These are phyloP conservation scores for Cerceris rybyensis DNA, from an alignment of 2,888 invertebrate genomes.

Conservation along the genomic window DNA sequence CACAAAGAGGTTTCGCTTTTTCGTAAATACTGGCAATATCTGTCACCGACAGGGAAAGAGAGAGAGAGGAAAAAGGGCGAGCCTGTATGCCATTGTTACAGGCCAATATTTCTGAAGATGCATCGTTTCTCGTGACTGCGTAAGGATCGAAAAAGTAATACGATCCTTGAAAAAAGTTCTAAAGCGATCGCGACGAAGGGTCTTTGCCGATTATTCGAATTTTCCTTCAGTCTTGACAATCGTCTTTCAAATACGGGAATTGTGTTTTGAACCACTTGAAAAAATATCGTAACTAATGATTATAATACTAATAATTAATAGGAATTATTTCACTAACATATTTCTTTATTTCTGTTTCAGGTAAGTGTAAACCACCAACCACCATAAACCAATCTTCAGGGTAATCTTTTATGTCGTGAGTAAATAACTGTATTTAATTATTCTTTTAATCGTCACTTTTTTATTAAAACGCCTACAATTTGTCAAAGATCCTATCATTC, in stretches of 20 bases:
- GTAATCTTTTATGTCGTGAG: constrained; percentile 11
- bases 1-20: constrained; percentile 72
- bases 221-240: background rate
- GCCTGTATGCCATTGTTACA: constrained; percentile 56
- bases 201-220: background rate
- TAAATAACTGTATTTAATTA: background rate
- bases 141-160: constrained; percentile 21
- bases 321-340: constrained; percentile 8
- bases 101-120: constrained; percentile 59
- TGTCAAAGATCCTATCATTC: too few species aligned
- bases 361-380: constrained; percentile 22
- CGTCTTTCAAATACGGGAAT: background rate
- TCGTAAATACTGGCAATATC: constrained; percentile 72
- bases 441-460: too few species aligned
- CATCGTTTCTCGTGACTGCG: constrained; percentile 21
- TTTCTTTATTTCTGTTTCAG: constrained; percentile 39
- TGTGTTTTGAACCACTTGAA: background rate
- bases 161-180: background rate
- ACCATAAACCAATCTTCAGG: background rate
- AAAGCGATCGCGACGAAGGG: constrained; percentile 1
- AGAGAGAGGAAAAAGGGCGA: constrained; percentile 12
- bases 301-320: background rate
- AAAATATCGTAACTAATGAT: background rate
- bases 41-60: constrained; percentile 39
- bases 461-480: too few species aligned